phyloP scores from a whole-genome alignment of 2,113 vertebrate species.

The Oryctolagus cuniculus region DNA sequence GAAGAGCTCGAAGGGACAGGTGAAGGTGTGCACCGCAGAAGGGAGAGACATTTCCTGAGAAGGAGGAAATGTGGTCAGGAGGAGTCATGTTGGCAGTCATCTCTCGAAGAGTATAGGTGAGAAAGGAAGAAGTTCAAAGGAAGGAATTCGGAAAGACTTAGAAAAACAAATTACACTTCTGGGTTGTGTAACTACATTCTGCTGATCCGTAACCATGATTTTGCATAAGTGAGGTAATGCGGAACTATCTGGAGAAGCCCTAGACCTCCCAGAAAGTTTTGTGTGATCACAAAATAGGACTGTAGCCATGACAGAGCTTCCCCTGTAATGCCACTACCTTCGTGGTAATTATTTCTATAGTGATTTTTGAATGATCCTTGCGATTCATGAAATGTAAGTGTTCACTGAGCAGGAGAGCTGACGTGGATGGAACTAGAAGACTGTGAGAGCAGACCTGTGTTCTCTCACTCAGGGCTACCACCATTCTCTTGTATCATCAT shows the following conservation, averaged over 20 bases:
- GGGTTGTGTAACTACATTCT: constrained; percentile 54
- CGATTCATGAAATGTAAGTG: neutral
- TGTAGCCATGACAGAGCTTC: constrained; percentile 30
- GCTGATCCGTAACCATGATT: constrained; percentile 21
- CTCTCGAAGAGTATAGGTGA: constrained; percentile 18
- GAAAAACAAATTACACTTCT: constrained; percentile 69
- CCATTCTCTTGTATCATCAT: neutral
- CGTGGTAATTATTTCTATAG: constrained; percentile 53
- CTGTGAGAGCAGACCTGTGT: neutral
- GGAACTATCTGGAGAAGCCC: constrained; percentile 41
- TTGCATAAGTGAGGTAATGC: constrained; percentile 54
- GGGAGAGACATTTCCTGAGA: constrained; percentile 17
- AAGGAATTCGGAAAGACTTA: constrained; percentile 69
- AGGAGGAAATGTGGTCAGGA: neutral
- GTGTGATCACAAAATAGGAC: constrained; percentile 52
- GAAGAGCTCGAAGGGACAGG: neutral
- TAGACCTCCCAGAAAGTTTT: constrained; percentile 71
- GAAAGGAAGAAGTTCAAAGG: constrained; percentile 64
- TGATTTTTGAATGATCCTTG: constrained; percentile 50
- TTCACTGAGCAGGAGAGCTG: neutral
- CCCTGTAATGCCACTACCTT: constrained; percentile 24
- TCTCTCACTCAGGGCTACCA: neutral
- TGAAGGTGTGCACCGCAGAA: neutral
- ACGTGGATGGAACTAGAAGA: neutral
- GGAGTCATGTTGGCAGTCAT: constrained; percentile 31